These are phyloP conservation scores for Strigops habroptila DNA, from an alignment of 2,113 vertebrate genomes.

Conservation along the genomic window DNA sequence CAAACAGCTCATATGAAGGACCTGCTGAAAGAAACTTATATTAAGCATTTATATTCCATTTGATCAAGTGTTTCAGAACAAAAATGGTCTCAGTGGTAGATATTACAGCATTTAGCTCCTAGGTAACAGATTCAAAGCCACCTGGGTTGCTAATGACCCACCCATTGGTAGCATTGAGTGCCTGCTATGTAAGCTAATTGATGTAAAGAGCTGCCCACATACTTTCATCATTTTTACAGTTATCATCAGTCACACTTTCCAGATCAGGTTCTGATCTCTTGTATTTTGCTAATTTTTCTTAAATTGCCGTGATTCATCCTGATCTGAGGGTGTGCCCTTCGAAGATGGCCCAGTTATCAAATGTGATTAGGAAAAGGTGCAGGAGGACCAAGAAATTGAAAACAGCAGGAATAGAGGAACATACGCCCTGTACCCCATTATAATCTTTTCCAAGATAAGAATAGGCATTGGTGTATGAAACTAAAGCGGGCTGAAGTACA, in stretches of 20 bases:
- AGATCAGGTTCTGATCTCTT: neutral
- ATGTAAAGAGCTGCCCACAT: neutral
- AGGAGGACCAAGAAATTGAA: neutral
- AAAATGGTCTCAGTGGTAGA: neutral
- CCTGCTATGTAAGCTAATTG: neutral
- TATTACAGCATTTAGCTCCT: neutral
- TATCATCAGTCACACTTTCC: neutral
- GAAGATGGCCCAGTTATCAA: neutral
- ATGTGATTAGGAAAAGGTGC: neutral
- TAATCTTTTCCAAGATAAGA: neutral
- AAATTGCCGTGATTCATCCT: neutral
- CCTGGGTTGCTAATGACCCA: neutral
- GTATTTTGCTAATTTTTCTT: neutral
- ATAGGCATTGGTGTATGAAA: neutral
- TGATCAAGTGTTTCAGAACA: neutral
- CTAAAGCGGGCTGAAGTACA: neutral
- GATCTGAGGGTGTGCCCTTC: fast-evolving
- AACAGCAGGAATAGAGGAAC: neutral
- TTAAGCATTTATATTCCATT: neutral
- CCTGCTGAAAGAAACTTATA: neutral
- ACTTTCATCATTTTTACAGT: neutral
- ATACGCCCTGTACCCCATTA: too few relatives aligned
- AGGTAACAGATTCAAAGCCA: neutral
- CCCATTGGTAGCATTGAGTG: neutral
- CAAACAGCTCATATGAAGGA: neutral